Base-by-base conservation (phyloP, 1,140 invertebrate genomes). In the Drosophila watanabei region DNA sequence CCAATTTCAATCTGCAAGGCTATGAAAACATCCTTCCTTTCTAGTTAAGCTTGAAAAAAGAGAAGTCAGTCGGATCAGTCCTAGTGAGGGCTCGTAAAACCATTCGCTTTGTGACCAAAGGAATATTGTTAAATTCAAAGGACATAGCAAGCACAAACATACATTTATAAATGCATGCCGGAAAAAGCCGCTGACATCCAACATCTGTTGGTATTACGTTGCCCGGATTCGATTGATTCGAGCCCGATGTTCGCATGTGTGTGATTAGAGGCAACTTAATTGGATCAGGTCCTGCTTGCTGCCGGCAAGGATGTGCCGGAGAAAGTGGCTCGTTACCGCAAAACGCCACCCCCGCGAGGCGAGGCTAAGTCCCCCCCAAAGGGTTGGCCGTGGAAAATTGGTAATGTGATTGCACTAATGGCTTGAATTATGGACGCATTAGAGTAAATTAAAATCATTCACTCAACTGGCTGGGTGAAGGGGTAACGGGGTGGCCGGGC, bases 361-460 rank as follows among this genome's bases (percentile, higher is more conserved):
- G 5, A 37, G 14, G 14, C 33, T 32, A 32, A 51, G 49, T 2
- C 16, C 37, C 18, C 49, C 13, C 14, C 4, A 35, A 90, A 81
- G 85, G 86, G 86, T 86, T 82, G 79, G 48, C 66, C 51, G 56
- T 63, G 63, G 82, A 90, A 84, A 75, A 84, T 90, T 81, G 81
- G 78, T 85, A 92, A 92, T 90, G 90, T 92, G 86, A 90, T 90
- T 92, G 86, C 87, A 85, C 78, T 92, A 92, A 90, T 92, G 90
- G 90, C 71, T 79, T 75, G 90, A 92, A 92, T 92, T 92, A 92
- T 92, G 82, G 80, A 92, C 90, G 91, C 90, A 92, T 92, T 92
- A 92, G 86, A 76, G 86, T 88, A 87, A 92, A 92, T 92, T 92
- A 92, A 92, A 92, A 92, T 90, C 83, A 69, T 87, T 72, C 80